These are phyloP conservation scores for Bos indicus DNA, from an alignment of 2,113 vertebrate species.

Conservation along the genomic window DNA sequence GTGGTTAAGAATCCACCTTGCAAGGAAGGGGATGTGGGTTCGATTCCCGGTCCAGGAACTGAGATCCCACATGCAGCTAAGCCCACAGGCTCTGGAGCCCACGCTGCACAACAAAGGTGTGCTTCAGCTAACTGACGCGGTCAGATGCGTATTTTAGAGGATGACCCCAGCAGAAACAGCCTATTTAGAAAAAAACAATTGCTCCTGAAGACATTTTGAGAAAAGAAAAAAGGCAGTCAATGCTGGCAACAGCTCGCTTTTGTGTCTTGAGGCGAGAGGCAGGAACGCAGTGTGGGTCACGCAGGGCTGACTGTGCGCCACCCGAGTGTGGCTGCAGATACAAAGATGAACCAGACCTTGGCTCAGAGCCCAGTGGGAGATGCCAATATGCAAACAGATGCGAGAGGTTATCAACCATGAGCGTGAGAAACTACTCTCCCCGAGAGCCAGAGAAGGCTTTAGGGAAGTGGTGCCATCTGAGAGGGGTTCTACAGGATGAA, in stretches of 20 bases:
- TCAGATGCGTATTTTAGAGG: not conserved
- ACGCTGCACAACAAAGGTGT: fast-evolving
- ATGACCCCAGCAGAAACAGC: not conserved
- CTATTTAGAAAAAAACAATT: not conserved
- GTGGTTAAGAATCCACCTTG: not conserved
- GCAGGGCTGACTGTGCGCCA: not conserved
- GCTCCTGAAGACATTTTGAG: not conserved
- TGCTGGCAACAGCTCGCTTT: not conserved
- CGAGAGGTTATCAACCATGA: not conserved
- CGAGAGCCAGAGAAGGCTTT: not conserved
- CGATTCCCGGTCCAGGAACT: not conserved
- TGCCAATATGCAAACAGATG: not conserved
- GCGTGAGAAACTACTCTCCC: not conserved
- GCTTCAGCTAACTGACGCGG: not conserved
- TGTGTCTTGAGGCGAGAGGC: not conserved
- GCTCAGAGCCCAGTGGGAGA: not conserved
- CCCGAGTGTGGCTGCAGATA: not conserved
- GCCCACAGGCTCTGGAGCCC: not conserved
- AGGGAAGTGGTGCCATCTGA: not conserved
- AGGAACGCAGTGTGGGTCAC: fast-evolving
- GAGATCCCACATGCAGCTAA: not conserved
- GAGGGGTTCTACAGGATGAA: not conserved
- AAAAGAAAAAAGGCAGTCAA: not conserved
- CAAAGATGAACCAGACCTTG: not conserved
- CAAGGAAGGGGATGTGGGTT: not conserved